phyloP scores from a whole-genome alignment of 2,888 invertebrate species.

The Leucophenga maculata region DNA sequence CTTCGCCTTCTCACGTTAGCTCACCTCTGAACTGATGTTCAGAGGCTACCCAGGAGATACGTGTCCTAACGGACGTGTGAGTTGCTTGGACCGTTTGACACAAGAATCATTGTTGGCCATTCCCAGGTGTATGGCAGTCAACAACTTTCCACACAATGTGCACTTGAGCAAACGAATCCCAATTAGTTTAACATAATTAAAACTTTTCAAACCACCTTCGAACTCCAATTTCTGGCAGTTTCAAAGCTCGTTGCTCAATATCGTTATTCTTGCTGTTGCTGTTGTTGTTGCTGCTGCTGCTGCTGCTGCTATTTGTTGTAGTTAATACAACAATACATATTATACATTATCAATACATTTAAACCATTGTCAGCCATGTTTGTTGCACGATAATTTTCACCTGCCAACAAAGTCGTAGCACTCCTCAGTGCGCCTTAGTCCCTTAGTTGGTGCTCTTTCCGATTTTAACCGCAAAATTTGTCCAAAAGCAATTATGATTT shows the following conservation, averaged over 20 bases:
- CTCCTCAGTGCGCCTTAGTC: too few relatives aligned
- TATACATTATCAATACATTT: conserved; percentile 67
- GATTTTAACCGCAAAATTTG: conserved; percentile 50
- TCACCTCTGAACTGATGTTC: too few relatives aligned
- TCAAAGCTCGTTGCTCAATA: not conserved
- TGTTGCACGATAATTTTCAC: conserved; percentile 29
- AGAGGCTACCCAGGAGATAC: too few relatives aligned
- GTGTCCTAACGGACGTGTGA: too few relatives aligned
- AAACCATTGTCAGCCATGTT: conserved; percentile 57
- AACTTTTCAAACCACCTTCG: conserved; percentile 18
- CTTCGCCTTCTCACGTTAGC: too few relatives aligned
- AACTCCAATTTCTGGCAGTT: conserved; percentile 12
- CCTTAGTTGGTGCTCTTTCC: conserved; percentile 23
- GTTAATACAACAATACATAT: conserved; percentile 59
- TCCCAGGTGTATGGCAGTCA: too few relatives aligned
- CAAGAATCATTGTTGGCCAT: too few relatives aligned
- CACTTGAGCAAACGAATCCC: too few relatives aligned
- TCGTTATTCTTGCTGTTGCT: too few relatives aligned
- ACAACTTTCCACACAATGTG: too few relatives aligned
- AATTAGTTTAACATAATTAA: too few relatives aligned
- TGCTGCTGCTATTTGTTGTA: conserved; percentile 29
- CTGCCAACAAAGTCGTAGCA: not conserved
- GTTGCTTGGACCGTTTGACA: too few relatives aligned
- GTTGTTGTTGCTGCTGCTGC: conserved; percentile 32
- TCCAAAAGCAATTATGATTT: conserved; percentile 66